These are phyloP conservation scores for Mycogona germanica DNA, from an alignment of 2,888 invertebrate genomes.

Conservation along the genomic window DNA sequence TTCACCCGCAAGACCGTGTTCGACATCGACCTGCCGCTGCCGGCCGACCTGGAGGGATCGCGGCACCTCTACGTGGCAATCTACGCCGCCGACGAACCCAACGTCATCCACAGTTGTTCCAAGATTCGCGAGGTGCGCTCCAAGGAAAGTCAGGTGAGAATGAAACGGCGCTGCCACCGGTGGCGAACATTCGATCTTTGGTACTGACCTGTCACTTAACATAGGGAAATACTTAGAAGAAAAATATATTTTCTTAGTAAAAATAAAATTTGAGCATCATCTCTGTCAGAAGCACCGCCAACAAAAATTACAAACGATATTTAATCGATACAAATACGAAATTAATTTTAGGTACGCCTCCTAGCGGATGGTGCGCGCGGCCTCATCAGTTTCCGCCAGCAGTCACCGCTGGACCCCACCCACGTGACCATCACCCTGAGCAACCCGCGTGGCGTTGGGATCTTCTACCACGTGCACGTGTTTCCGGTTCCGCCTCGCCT, in stretches of 20 bases:
- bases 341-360: constrained; percentile 39
- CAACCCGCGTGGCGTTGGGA: constrained; percentile 31
- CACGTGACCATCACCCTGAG: constrained; percentile 50
- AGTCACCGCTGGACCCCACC: constrained; percentile 72
- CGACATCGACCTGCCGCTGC: constrained; percentile 54
- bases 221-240: too few species aligned
- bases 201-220: too few species aligned
- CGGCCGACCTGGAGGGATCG: constrained; percentile 40
- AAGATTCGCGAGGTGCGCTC: constrained; percentile 43
- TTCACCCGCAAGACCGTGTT: constrained; percentile 43
- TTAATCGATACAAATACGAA: too few species aligned
- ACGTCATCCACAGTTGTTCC: constrained; percentile 69
- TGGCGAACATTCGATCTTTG: too few species aligned
- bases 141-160: constrained; percentile 25
- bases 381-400: constrained; percentile 59
- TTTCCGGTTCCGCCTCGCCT: constrained; percentile 33
- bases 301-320: too few species aligned
- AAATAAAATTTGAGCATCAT: too few species aligned
- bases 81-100: constrained; percentile 59
- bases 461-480: constrained; percentile 36
- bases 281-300: too few species aligned
- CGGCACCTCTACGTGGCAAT: constrained; percentile 67
- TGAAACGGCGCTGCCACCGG: too few species aligned
- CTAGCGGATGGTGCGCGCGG: constrained; percentile 57
- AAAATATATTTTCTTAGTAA: too few species aligned